Evolutionary conservation across 37 sponge, comb jelly and placozoan genomes (phyloP), one percentile per base, ranked within the genome.

Genomic region (Chondrilla cf. caribensis): DNA sequence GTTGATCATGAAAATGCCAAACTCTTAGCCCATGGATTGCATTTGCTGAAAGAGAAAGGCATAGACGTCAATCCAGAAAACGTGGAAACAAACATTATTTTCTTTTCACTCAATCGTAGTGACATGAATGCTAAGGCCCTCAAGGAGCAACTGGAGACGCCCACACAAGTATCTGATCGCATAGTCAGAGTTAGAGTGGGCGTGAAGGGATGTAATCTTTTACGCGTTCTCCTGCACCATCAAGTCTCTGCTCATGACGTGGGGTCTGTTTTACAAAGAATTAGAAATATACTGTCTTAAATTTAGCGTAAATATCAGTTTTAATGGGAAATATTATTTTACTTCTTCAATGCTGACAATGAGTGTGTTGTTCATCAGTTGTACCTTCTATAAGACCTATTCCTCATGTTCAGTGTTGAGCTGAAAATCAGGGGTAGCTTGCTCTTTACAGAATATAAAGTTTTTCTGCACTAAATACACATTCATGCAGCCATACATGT

Each of bases 1-100:
- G 57, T 24, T 2, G 94, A 93, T 72, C 94, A 93, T 81, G 70
- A 87, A 38, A 89, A 83, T 80, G 90, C 94, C 22, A 82, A 85
- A 78, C 57, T 25, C 19, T 37, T 93, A 22, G 86, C 88, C 31
- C 2, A 36, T 33, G 83, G 85, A 9, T 57, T 89, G 7, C 77
- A 83, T 19, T 68, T 36, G 3, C 54, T 93, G 80, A 67, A 58
- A 6, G 76, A 79, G 18, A 59, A 77, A 21, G 94, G 94, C 6
- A 32, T 93, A 3, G 43, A 81, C 8, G 54, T 87, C 0, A 80
- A 89, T 24, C 68, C 58, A 22, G 71, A 62, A 7, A n/a, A 14
- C 57, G 86, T 90, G 0, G 83, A 90, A 62, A 83, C 88, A 0
- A 93, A 93, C 70, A 89, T 93, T 8, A 86, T 93, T 1, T 32